Evolutionary conservation across 1,140 invertebrate species (phyloP), one percentile per base, ranked within the genome.

Genomic region (Aradophagus sp.): DNA sequence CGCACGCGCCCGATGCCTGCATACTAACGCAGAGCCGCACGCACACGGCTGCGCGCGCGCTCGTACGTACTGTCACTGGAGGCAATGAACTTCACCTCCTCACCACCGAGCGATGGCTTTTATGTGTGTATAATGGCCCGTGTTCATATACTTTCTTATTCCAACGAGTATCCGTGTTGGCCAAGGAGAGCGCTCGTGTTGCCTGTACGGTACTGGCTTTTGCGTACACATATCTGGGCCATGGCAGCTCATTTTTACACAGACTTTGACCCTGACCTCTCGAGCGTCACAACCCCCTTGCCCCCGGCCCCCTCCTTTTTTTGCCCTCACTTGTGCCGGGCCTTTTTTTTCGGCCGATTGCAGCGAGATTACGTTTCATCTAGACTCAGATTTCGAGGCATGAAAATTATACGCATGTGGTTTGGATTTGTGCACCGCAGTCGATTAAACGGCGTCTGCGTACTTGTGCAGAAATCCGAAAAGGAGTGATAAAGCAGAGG

Each of bases 1-100:
- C 72, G 72, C 66, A 71, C 56, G 67, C 63, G 67, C 50, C 66
- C 48, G 29, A 52, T 38, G 15, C 5, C 23, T 50, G 50, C 56
- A 56, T 39, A 59, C 59, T 42, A 19, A 50, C 48, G 31, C 56
- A 50, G 31, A 31, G 35, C 27, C 42, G 42, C 66, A 67, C 73
- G 62, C 68, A 74, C 62, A 56, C 65, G 19, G 29, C 62, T 48
- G 50, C 50, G 45, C 34, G 63, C 59, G 68, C 73, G 50, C 66
- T 38, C 74, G 19, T 50, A 59, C 39, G 36, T 58, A 65, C 59
- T 69, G 71, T 73, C 65, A 73, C 55, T 77, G 78, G 65, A 85
- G 83, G 83, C 83, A 86, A 86, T 86, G 84, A 86, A 84, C 84
- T 84, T 86, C 81, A 84, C 81, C 81, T 81, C 78, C 79, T 80